phyloP scores from a whole-genome alignment of 2,113 vertebrate genomes.

The Rhynchopsitta pachyrhyncha region DNA sequence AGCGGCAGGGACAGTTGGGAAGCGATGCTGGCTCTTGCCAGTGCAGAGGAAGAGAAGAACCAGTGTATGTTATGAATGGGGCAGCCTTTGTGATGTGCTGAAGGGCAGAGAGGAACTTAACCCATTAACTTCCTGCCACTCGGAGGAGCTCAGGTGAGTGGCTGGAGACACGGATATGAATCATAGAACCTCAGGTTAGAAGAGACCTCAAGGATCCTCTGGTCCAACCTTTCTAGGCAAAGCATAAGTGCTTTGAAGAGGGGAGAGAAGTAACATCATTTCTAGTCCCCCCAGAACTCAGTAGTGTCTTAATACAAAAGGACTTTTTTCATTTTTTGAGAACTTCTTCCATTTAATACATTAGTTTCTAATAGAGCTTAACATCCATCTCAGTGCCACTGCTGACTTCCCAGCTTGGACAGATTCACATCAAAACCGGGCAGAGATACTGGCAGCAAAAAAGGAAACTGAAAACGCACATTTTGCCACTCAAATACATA shows the following conservation, averaged over 20 bases:
- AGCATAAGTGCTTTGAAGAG: neutral
- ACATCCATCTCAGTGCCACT: neutral
- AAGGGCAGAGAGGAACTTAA: neutral
- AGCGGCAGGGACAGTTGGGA: neutral
- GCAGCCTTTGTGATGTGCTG: neutral
- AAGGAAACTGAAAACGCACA: neutral
- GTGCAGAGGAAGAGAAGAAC: accelerated
- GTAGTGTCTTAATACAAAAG: neutral
- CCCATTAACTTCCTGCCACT: neutral
- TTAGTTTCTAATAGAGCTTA: neutral
- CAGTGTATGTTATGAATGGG: neutral
- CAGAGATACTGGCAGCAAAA: neutral
- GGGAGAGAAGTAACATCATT: neutral
- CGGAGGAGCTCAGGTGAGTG: neutral
- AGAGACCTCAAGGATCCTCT: neutral
- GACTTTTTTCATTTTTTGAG: neutral
- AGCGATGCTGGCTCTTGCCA: neutral
- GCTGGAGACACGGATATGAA: neutral
- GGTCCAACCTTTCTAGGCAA: neutral
- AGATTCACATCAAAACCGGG: neutral
- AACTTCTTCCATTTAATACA: neutral
- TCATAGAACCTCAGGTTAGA: neutral
- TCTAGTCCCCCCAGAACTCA: neutral
- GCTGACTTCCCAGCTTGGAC: neutral
- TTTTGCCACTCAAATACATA: neutral